Base-by-base conservation (phyloP, 2,888 invertebrate species). In the Notocelia uddmanniana region DNA sequence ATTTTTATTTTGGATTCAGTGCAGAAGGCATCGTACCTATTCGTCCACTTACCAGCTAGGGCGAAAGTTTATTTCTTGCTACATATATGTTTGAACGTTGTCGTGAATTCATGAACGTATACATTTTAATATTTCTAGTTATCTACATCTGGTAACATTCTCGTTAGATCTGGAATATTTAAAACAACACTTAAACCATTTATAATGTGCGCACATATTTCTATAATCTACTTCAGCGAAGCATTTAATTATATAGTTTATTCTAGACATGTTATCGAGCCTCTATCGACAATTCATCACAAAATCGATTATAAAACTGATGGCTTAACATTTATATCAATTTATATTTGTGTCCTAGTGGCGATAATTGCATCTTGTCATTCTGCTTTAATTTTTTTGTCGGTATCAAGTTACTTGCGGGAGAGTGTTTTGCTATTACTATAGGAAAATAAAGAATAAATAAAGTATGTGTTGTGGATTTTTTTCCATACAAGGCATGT, bases 251-350 rank as follows among this genome's bases (percentile, higher is more conserved):
- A 54, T 54, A 54, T 54, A 69, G 68, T 54, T 68, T 60, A 21
- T 45, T 54, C 60, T 45, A 64, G 64, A 60, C 60, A 45, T 69
- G 68, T 54, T 69, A 69, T 69, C 54, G 41, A 54, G 60, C 11
- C 45, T 54, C 23, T 62, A 69, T 54, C 68, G 52, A 52, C 19
- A 37, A 70, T 70, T 52, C 41, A 70, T 70, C 70, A 66, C 41
- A 70, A 70, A 66, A 59, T 64, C 64, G 64, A 70, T 70, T 70
- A 70, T 21, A 58, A 70, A 70, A 70, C 41, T 64, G 64, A 70
- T 66, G 52, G 62, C 26, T 54, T 31, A 52, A 41, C 64, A 66
- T 70, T 64, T 21, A 66, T 70, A 58, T 59, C 58, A 64, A 70
- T 58, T 52, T 70, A 70, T 66, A 64, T 64, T 50, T 58, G 37